Conservation (phyloP, 37 sponge, comb jelly and placozoan species). For the Chondrilla cf. caribensis region DNA sequence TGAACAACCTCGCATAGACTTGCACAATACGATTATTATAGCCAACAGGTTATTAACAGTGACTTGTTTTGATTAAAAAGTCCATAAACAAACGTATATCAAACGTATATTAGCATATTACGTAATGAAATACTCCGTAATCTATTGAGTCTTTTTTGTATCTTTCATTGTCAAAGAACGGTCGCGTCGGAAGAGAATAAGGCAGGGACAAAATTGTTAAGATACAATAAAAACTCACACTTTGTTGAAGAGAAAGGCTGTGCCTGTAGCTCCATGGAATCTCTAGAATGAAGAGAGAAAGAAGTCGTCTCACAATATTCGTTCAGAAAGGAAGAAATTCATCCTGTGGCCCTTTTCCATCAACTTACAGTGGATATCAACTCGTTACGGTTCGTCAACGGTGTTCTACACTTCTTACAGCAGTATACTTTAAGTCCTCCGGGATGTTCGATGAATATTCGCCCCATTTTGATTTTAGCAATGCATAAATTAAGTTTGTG, state of each 20-base stretch:
- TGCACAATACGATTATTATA: too few relatives aligned
- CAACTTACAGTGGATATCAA: conserved; percentile 83
- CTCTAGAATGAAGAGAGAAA: conserved; percentile 43
- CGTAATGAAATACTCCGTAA: too few relatives aligned
- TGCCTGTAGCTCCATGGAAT: conserved; percentile 96
- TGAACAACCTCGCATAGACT: too few relatives aligned
- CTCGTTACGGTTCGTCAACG: conserved; percentile 87
- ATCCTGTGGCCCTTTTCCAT: too few relatives aligned
- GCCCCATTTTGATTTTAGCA: conserved; percentile 67
- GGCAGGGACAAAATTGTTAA: too few relatives aligned
- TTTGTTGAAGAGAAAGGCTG: conserved; percentile 97
- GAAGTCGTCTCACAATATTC: background rate
- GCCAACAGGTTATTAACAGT: too few relatives aligned
- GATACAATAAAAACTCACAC: conserved; percentile 92
- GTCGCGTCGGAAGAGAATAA: too few relatives aligned
- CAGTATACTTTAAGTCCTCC: conserved; percentile 87
- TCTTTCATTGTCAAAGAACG: too few relatives aligned
- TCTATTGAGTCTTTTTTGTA: too few relatives aligned
- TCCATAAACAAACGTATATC: too few relatives aligned
- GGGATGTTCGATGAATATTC: conserved; percentile 92
- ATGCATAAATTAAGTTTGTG: background rate
- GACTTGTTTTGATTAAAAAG: too few relatives aligned
- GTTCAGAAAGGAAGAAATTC: background rate
- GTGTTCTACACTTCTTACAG: conserved; percentile 91
- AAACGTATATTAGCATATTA: too few relatives aligned